Base-by-base conservation (phyloP, 2,888 invertebrate species). In the Eupithecia centaureata region DNA sequence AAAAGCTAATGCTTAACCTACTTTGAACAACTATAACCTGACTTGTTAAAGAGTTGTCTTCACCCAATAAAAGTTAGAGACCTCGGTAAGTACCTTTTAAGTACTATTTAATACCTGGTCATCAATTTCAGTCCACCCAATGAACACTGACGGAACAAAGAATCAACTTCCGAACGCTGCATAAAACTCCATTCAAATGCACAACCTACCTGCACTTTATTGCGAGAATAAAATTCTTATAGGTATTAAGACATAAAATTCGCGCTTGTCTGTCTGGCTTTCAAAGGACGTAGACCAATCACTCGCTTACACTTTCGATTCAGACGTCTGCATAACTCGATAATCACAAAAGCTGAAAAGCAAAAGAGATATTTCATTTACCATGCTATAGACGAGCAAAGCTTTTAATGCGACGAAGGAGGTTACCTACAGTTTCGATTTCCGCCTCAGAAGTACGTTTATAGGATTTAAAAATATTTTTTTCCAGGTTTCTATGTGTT, bases 201-300 rank as follows among this genome's bases (percentile, higher is more conserved):
- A 72, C 68, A 68, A 68, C 72, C 57, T 67, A 65, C 71, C 70
- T 75, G 72, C 68, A 73, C 30, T 75, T 75, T 75, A 73, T 70
- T 59, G 52, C 60, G 30, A 64, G 58, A 73, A 73, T 73, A 75
- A 72, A 73, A 71, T 61, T 66, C 71, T 71, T 66, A 73, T 70
- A n/a, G n/a, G n/a, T n/a, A 75, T 73, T 73, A 58, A 32, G 22
- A 65, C 65, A 61, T 71, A 66, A 71, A 71, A 70, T 70, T 73
- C 63, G 68, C 72, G 72, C 67, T 69, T 62, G 75, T 73, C 73
- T 75, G 75, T 73, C 73, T 75, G 71, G 71, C 70, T 69, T 58
- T 60, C 67, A 71, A 42, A 72, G 70, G 70, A 73, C 73, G 66
- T 67, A 73, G 71, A 72, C 59, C 73, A 68, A 66, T 64, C 72